A percentile compares a stretch with the other conserved stretches of the same genome.
phyloP scores from a whole-genome alignment of 1,140 invertebrate genomes.

The Drosophila auraria region DNA sequence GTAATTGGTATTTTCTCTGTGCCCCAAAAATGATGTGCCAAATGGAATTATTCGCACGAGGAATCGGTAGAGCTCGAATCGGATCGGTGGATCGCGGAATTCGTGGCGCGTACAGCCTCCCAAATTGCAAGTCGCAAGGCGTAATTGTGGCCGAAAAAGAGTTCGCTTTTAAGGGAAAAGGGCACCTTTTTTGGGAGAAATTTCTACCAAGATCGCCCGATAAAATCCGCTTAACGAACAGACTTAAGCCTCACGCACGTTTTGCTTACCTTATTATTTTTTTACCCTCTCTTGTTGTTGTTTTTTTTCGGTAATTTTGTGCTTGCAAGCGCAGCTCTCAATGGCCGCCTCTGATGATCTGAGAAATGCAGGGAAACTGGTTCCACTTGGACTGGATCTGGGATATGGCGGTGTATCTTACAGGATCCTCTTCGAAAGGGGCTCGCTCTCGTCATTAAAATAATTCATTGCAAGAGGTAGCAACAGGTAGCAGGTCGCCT shows the following conservation, averaged over 20 bases:
- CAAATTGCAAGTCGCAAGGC: conserved; percentile 56
- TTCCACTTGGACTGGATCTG: conserved; percentile 32
- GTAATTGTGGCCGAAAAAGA: conserved; percentile 64
- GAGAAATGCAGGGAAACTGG: conserved; percentile 51
- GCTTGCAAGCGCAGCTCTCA: conserved; percentile 60
- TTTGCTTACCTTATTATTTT: conserved; percentile 33
- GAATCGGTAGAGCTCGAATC: conserved; percentile 38
- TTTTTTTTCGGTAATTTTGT: conserved; percentile 49
- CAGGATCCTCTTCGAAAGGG: conserved; percentile 48
- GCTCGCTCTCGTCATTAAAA: conserved; percentile 74
- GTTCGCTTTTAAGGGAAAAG: neutral
- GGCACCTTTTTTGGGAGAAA: conserved; percentile 50
- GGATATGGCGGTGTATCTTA: conserved; percentile 61
- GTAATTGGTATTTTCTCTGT: conserved; percentile 61
- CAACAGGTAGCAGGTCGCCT: conserved; percentile 68
- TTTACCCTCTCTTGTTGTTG: neutral
- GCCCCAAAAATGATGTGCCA: conserved; percentile 66
- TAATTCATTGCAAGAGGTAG: conserved; percentile 74
- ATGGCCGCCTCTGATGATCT: conserved; percentile 56
- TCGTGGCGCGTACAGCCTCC: conserved; percentile 65
- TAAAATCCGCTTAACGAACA: conserved; percentile 74
- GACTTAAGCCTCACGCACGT: conserved; percentile 52
- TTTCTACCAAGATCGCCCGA: conserved; percentile 42
- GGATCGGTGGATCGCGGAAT: conserved; percentile 27
- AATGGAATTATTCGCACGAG: conserved; percentile 40